Base-by-base conservation (phyloP, 2,797 vertebrate genomes). In the Iguana delicatissima region DNA sequence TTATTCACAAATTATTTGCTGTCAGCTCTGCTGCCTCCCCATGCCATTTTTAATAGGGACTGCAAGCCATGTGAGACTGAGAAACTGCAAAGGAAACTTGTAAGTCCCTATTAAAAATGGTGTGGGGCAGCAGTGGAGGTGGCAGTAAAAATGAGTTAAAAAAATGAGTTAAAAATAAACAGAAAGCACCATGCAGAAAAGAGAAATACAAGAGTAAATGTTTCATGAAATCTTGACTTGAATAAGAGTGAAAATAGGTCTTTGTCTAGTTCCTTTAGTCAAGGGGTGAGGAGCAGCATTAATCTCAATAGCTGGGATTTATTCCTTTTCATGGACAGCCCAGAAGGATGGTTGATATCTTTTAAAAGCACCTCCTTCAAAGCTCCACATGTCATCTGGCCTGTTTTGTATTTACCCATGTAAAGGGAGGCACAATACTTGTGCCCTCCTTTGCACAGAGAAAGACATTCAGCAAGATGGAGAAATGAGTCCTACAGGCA, bases 151-250 rank as follows among this genome's bases (percentile, higher is more conserved):
- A 46, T 46, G 42, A 46, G 42, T 46, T 46, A 3, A 46, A 46
- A 46, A 42, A 42, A 42, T 42, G 42, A 42, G 3, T 1, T 42
- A 42, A 42, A 42, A 46, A 46, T 4, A 26, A 81, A 86, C 73
- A 81, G 24, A 89, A 0, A 0, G 80, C 87, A 52, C 22, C 84
- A 83, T 22, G 13, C 22, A 81, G 62, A 55, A 6, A 80, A 82
- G 91, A 86, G 6, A 85, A 64, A 59, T 38, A 9, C 5, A 59
- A 76, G 86, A 42, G n/a, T 29, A 82, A 77, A 29, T 46, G 35
- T 46, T 57, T 22, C 29, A 80, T 69, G 50, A 38, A 93, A 94
- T 84, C 0, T 81, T 46, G 91, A 95, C 16, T 89, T 79, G 64
- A 46, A 92, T 91, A 83, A 92, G 57, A 89, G 10, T 32, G 38